These are phyloP conservation scores for Sinocyclocheilus maitianheensis DNA, from an alignment of 2,113 vertebrate species.

Conservation along the genomic window DNA sequence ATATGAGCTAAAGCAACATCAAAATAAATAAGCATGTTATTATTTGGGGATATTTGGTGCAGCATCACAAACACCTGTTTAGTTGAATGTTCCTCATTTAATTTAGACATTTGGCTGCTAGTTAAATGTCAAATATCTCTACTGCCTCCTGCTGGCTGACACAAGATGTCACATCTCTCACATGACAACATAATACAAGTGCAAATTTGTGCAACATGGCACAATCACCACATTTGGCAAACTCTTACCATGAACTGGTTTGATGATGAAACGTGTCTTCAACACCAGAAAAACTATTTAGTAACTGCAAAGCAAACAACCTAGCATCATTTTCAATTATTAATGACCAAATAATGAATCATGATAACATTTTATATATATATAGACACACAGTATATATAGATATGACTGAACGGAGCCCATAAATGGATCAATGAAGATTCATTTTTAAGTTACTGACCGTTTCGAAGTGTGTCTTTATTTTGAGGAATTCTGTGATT, in stretches of 20 bases:
- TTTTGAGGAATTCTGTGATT: neutral
- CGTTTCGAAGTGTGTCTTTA: too few relatives aligned
- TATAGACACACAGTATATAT: too few relatives aligned
- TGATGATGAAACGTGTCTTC: neutral
- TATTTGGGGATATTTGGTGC: neutral
- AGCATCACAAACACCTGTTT: neutral
- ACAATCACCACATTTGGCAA: neutral
- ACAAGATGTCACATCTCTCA: neutral
- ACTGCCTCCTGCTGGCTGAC: neutral
- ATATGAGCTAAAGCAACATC: neutral
- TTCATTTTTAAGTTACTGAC: too few relatives aligned
- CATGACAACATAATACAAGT: neutral
- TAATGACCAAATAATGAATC: too few relatives aligned
- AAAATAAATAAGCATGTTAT: conserved; percentile 1
- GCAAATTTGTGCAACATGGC: neutral
- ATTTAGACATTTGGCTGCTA: neutral
- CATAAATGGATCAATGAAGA: too few relatives aligned
- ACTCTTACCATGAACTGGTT: neutral
- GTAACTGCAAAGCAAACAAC: neutral
- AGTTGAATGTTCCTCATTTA: neutral
- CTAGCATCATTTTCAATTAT: too few relatives aligned
- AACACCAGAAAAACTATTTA: neutral
- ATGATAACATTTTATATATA: too few relatives aligned
- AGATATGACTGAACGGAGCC: too few relatives aligned
- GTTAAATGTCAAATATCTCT: neutral